phyloP scores from a whole-genome alignment of 64 coral and sea anemone species.

The Anthopleura sola region DNA sequence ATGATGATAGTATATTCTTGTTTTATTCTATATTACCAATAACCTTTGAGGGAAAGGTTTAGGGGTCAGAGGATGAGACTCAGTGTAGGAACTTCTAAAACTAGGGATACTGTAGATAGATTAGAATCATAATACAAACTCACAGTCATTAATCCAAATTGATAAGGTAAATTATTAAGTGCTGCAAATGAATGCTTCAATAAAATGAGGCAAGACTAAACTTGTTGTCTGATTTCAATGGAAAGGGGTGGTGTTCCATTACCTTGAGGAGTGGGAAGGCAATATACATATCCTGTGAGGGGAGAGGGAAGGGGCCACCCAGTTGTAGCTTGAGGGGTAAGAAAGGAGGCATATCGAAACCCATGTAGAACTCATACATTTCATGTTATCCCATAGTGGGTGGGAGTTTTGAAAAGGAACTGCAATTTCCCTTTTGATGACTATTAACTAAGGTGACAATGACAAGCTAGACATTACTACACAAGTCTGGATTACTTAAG shows the following conservation, averaged over 20 bases:
- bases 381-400: no score
- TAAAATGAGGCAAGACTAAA: constrained; percentile 1
- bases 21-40: not conserved
- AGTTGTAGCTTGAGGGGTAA: not conserved
- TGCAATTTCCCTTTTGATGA: no score
- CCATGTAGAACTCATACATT: no score
- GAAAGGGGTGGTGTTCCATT: no score
- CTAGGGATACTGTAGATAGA: not conserved
- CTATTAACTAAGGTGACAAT: not conserved
- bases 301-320: not conserved
- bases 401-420: no score
- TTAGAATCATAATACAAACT: not conserved
- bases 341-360: not conserved
- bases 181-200: constrained; percentile 4
- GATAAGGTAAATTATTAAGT: not conserved
- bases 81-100: not conserved
- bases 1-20: not conserved
- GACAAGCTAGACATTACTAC: not conserved
- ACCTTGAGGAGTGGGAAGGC: no score
- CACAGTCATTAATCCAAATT: not conserved
- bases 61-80: not conserved
- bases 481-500: not conserved
- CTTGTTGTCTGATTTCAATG: not conserved
- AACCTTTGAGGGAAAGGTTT: not conserved
- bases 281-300: not conserved